phyloP scores from a whole-genome alignment of 1,140 invertebrate genomes.

The Artemia franciscana region DNA sequence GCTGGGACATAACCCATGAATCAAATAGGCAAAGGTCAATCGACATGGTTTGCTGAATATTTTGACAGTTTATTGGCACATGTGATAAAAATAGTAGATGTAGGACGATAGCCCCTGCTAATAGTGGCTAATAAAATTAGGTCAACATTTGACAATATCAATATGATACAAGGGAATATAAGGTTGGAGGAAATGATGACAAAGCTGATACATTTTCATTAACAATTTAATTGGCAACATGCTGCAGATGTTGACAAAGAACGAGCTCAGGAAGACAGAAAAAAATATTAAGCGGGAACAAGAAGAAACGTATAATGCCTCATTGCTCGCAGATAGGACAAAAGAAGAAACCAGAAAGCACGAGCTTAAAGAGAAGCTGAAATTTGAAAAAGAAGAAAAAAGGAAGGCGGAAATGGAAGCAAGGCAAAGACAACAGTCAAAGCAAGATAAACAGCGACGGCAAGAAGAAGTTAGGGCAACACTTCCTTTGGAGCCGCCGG shows the following conservation, averaged over 20 bases:
- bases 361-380: too few relatives aligned
- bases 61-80: conserved; percentile 35
- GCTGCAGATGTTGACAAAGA: conserved; percentile 59
- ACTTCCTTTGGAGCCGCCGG: conserved; percentile 35
- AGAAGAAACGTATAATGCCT: conserved; percentile 73
- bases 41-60: too few relatives aligned
- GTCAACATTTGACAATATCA: conserved; percentile 63
- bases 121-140: conserved; percentile 67
- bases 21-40: conserved; percentile 55
- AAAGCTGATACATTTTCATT: conserved; percentile 57
- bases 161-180: conserved; percentile 60
- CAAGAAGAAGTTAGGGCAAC: conserved; percentile 26
- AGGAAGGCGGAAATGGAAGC: too few relatives aligned
- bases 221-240: conserved; percentile 54
- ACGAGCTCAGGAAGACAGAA: conserved; percentile 58
- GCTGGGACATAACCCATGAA: conserved; percentile 77
- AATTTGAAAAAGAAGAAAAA: too few relatives aligned
- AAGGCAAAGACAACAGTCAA: too few relatives aligned
- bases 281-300: conserved; percentile 75
- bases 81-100: conserved; percentile 52
- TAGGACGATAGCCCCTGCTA: conserved; percentile 61
- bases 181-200: conserved; percentile 66
- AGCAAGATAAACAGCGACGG: neutral
- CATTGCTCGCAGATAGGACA: conserved; percentile 63
- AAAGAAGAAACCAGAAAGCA: too few relatives aligned